Conservation (phyloP, 2,797 vertebrate species). For the Clarias platycephalus region DNA sequence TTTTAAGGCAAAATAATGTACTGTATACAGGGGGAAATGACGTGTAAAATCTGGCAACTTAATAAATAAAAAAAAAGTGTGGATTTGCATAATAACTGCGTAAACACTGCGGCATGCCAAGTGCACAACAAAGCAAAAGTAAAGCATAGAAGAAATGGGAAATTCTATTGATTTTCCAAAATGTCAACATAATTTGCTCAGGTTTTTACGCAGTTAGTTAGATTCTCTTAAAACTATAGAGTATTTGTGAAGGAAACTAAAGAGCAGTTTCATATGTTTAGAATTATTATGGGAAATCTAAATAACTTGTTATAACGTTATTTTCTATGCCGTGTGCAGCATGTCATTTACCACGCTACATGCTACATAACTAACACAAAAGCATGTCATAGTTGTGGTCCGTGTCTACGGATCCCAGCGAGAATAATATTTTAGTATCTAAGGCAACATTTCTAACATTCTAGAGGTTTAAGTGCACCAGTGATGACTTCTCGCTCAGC, state of each 20-base stretch:
- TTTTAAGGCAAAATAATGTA: conserved; percentile 47
- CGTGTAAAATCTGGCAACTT: conserved; percentile 33
- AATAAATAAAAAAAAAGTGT: conserved; percentile 2
- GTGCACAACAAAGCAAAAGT: conserved; percentile 37
- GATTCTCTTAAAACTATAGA: background rate
- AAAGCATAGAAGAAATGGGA: background rate
- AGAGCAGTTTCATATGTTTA: background rate
- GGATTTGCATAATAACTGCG: conserved; percentile 44
- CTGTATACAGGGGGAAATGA: background rate
- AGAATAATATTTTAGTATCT: background rate
- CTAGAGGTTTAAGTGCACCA: background rate
- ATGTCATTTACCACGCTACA: background rate
- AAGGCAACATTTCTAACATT: background rate
- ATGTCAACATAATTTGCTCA: background rate
- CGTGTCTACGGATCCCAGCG: no score
- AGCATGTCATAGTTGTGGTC: background rate
- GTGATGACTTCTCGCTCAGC: background rate
- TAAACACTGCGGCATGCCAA: conserved; percentile 47
- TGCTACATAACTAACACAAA: background rate
- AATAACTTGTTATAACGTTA: no score
- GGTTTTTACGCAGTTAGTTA: no score
- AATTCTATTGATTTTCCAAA: background rate
- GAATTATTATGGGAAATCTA: background rate
- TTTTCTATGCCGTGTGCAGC: background rate
- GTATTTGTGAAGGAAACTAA: background rate